A percentile compares a stretch with the other conserved stretches of the same genome.
Conservation (phyloP, 2,888 invertebrate species). For the Microplitis manilae region DNA sequence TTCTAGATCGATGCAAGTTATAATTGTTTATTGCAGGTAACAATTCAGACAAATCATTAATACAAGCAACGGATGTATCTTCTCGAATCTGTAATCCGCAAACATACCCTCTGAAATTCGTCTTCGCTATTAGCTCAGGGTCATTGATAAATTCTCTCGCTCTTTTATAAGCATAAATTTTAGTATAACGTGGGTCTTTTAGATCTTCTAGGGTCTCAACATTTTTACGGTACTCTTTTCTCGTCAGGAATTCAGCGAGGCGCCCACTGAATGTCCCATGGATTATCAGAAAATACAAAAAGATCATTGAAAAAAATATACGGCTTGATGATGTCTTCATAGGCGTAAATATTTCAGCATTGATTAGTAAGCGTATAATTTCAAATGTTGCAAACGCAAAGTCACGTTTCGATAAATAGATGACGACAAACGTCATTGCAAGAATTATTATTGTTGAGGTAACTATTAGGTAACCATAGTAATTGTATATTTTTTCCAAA, state of each 20-base stretch:
- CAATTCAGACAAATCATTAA: not conserved
- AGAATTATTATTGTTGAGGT: not conserved
- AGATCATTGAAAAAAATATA: slow-evolving; percentile 18
- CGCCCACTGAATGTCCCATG: slow-evolving; percentile 15
- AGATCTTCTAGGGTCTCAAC: slow-evolving; percentile 7
- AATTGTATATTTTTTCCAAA: slow-evolving; percentile 19
- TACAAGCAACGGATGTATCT: not conserved
- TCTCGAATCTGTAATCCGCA: not conserved
- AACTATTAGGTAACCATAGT: not conserved
- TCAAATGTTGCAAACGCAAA: not conserved
- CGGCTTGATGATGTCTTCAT: not conserved
- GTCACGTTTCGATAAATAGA: not conserved
- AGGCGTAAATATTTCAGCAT: not conserved
- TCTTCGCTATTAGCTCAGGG: not conserved
- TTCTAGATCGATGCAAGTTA: not conserved
- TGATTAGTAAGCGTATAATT: slow-evolving; percentile 11
- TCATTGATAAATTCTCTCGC: not conserved
- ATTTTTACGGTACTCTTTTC: not conserved
- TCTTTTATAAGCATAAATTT: not conserved
- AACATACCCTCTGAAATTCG: not conserved
- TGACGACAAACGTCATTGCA: not conserved
- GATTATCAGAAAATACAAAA: slow-evolving; percentile 18
- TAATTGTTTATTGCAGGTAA: not conserved
- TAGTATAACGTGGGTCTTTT: not conserved
- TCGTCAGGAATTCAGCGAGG: slow-evolving; percentile 6